phyloP scores from a whole-genome alignment of 1,140 invertebrate genomes.

The Marisa cornuarietis region DNA sequence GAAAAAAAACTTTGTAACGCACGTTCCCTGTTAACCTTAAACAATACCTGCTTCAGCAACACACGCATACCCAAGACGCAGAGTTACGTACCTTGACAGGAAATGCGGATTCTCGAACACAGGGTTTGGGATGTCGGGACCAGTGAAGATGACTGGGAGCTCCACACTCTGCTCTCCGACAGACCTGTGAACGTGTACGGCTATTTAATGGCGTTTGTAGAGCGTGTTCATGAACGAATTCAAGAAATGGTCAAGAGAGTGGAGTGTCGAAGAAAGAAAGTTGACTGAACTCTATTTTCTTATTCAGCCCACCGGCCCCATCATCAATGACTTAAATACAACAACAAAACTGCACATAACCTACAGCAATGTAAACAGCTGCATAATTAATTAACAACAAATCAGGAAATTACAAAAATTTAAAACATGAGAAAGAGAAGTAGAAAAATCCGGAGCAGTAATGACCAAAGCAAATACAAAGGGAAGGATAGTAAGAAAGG shows the following conservation, averaged over 20 bases:
- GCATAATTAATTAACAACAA: not conserved
- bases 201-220: not conserved
- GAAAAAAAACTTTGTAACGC: not conserved
- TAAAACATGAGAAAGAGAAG: not conserved
- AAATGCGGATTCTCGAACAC: slow-evolving; percentile 40
- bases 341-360: too few species aligned
- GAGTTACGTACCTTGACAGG: slow-evolving; percentile 31
- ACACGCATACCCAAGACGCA: too few species aligned
- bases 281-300: too few species aligned
- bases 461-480: not conserved
- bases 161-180: slow-evolving; percentile 5
- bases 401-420: not conserved
- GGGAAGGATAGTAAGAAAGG: not conserved
- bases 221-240: not conserved
- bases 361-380: not conserved
- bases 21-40: too few species aligned
- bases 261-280: too few species aligned
- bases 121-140: slow-evolving; percentile 26
- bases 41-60: not conserved
- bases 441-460: not conserved
- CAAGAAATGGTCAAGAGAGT: too few species aligned
- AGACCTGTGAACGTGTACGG: not conserved
- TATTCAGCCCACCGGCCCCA: too few species aligned
- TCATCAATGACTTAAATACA: too few species aligned
- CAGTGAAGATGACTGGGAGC: slow-evolving; percentile 20